These are phyloP conservation scores for Caenorhabditis macrosperma DNA, from an alignment of 2,888 invertebrate genomes.

Conservation along the genomic window DNA sequence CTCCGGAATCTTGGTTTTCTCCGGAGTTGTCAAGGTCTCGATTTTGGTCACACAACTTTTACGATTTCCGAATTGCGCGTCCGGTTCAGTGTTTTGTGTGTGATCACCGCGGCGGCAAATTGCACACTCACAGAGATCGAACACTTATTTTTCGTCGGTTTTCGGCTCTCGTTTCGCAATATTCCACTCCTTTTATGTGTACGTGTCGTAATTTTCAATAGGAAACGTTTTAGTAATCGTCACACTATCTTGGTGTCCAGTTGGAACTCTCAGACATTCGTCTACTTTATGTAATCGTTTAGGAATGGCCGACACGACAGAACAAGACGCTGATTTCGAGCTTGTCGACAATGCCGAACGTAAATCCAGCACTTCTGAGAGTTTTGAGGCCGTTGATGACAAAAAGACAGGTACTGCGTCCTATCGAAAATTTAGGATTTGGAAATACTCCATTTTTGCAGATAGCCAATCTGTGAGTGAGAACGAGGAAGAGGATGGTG, in stretches of 20 bases:
- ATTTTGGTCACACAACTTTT: too few species aligned
- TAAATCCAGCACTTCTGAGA: conserved; percentile 54
- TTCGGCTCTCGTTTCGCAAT: background rate
- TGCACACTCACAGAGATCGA: background rate
- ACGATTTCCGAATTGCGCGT: background rate
- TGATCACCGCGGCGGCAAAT: background rate
- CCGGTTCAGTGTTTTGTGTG: background rate
- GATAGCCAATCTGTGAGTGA: conserved; percentile 46
- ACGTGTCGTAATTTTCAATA: too few species aligned
- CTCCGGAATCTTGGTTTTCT: too few species aligned
- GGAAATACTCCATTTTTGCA: conserved; percentile 4
- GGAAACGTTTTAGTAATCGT: too few species aligned
- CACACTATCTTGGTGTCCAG: too few species aligned
- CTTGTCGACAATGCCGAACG: conserved; percentile 43
- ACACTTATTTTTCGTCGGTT: background rate
- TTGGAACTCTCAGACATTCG: background rate
- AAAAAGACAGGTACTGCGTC: conserved; percentile 22
- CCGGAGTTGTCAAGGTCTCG: too few species aligned
- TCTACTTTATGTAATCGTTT: background rate
- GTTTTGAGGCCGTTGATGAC: conserved; percentile 51
- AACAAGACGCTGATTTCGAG: conserved; percentile 43
- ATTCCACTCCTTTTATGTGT: background rate
- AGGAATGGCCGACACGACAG: conserved; percentile 25
- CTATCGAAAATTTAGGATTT: background rate
- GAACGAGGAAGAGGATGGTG: conserved; percentile 17